A percentile compares a stretch with the other conserved stretches of the same genome.
phyloP scores from a whole-genome alignment of 2,113 vertebrate species.

The Halcyon senegalensis region DNA sequence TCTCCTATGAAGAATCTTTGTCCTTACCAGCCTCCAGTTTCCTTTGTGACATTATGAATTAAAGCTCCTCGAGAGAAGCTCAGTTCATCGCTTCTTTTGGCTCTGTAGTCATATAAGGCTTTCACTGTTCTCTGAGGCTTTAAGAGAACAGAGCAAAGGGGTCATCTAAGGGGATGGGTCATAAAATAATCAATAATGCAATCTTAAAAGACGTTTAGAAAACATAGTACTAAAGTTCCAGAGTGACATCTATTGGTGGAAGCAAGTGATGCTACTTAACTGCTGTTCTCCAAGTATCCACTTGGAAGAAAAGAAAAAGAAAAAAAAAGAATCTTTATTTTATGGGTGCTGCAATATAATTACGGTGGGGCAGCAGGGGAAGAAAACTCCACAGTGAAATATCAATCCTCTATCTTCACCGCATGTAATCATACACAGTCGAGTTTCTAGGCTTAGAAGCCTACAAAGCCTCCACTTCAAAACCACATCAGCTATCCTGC shows the following conservation, averaged over 20 bases:
- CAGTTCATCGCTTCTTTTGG: conserved; percentile 85
- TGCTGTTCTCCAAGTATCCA: not conserved
- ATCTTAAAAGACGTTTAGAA: not conserved
- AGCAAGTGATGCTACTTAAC: not conserved
- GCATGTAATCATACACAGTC: not conserved
- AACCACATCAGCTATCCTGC: not conserved
- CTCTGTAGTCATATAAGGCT: conserved; percentile 89
- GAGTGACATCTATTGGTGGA: conserved; percentile 61
- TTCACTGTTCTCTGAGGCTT: conserved; percentile 90
- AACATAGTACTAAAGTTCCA: not conserved
- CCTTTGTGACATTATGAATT: conserved; percentile 92
- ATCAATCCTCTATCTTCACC: not conserved
- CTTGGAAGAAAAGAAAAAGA: not conserved
- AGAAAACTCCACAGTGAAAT: not conserved
- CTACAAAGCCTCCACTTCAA: not conserved
- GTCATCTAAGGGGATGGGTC: conserved; percentile 6
- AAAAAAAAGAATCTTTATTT: not conserved
- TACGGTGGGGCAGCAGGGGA: not conserved
- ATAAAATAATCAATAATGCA: conserved; percentile 43
- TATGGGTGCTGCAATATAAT: not conserved
- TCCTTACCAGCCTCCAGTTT: conserved; percentile 88
- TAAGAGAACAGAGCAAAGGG: conserved; percentile 43
- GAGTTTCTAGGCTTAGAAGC: not conserved
- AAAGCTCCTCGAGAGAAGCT: conserved; percentile 88
- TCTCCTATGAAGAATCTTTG: not conserved